These are phyloP conservation scores for Muricea muricata DNA, from an alignment of 92 coral and sea anemone species.

Conservation along the genomic window DNA sequence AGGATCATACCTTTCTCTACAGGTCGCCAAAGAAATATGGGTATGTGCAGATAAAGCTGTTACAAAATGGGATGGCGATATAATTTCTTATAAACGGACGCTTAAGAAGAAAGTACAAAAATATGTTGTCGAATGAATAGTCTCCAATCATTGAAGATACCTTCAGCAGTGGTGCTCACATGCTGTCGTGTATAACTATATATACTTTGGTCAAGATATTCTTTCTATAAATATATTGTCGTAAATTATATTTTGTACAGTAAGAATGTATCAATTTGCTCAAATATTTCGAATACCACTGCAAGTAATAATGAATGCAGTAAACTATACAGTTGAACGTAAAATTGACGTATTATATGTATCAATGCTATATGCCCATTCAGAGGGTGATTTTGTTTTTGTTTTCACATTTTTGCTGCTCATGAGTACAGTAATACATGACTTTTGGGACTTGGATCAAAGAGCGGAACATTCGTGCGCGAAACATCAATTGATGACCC, in stretches of 20 bases:
- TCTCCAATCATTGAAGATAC: neutral
- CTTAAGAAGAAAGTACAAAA: conserved; percentile 83
- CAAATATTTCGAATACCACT: neutral
- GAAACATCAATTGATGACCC: too few species aligned
- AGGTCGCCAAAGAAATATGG: conserved; percentile 99
- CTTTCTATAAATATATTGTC: conserved; percentile 1
- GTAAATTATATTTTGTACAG: conserved; percentile 23
- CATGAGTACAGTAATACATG: too few species aligned
- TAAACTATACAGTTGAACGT: neutral
- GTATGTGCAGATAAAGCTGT: conserved; percentile 87
- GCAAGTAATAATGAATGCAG: neutral
- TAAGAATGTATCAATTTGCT: conserved; percentile 14
- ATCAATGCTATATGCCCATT: too few species aligned
- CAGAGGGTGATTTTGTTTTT: too few species aligned
- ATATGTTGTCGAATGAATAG: conserved; percentile 30
- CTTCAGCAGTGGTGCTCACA: neutral
- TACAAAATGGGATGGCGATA: conserved; percentile 92
- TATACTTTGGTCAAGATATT: neutral
- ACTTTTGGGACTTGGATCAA: too few species aligned
- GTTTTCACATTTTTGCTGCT: too few species aligned
- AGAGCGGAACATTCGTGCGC: too few species aligned
- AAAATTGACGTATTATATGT: neutral
- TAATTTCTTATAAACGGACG: conserved; percentile 85
- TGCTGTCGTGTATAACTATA: neutral
- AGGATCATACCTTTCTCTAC: neutral